Evolutionary conservation across 2,888 invertebrate species (phyloP).

Genomic region (Polymixis lichenea): DNA sequence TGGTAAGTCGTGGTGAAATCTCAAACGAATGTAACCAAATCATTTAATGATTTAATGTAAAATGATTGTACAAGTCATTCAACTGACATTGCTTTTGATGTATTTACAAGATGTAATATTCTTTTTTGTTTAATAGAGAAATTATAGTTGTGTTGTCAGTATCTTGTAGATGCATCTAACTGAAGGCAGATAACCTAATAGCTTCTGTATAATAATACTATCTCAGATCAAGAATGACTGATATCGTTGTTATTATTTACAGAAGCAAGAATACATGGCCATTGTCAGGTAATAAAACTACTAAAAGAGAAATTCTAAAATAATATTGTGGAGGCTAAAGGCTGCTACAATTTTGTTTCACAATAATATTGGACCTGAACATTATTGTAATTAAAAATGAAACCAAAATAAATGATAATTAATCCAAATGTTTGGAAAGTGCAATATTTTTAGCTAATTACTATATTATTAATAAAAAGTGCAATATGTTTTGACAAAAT

Average conservation of each 20-base stretch:
- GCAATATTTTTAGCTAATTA: conserved; percentile 61
- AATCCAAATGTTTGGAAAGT: conserved; percentile 44
- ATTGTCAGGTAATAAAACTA: conserved; percentile 21
- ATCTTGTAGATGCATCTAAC: conserved; percentile 13
- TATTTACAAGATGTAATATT: conserved; percentile 5
- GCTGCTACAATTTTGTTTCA: background rate
- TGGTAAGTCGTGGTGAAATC: background rate
- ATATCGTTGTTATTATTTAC: conserved; percentile 4
- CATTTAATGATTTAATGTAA: conserved; percentile 11
- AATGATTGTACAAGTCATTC: conserved; percentile 35
- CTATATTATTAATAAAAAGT: conserved; percentile 31
- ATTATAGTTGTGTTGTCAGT: background rate
- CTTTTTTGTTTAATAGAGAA: background rate
- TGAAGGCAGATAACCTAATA: background rate
- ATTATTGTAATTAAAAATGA: conserved; percentile 1
- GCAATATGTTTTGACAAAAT: conserved; percentile 51
- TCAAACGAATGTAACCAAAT: conserved; percentile 1
- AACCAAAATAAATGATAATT: conserved; percentile 42
- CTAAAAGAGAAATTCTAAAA: background rate
- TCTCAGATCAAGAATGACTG: background rate
- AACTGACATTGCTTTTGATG: background rate
- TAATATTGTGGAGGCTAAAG: too few species aligned
- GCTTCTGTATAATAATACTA: conserved; percentile 20
- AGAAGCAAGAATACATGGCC: conserved; percentile 13
- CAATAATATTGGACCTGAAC: conserved; percentile 1